These are phyloP conservation scores for Notothenia rossii DNA, from an alignment of 2,113 vertebrate genomes.

Conservation along the genomic window DNA sequence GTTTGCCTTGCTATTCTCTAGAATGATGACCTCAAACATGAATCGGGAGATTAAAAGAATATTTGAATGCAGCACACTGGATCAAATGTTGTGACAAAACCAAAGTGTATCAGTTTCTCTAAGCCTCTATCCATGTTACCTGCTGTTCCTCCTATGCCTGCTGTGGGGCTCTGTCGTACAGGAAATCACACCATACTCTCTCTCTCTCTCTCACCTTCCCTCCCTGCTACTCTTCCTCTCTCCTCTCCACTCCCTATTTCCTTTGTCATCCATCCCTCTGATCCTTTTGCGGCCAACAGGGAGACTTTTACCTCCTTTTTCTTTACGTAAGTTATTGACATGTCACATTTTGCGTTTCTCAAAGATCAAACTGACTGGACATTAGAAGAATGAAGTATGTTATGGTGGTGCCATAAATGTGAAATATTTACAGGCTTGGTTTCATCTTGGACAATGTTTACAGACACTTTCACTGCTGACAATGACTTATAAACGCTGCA, in stretches of 20 bases:
- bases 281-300: conserved; percentile 44
- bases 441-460: conserved; percentile 27
- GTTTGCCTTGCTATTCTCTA: conserved; percentile 5
- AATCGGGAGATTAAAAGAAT: conserved; percentile 1
- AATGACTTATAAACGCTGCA: conserved; percentile 6
- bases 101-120: conserved; percentile 11
- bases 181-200: conserved; percentile 72
- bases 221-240: conserved; percentile 28
- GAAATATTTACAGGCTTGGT: conserved; percentile 28
- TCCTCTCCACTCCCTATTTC: conserved; percentile 52
- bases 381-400: conserved; percentile 37
- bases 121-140: conserved; percentile 27
- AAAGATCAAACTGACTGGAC: conserved; percentile 50
- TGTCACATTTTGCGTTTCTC: conserved; percentile 46
- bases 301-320: conserved; percentile 42
- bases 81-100: conserved; percentile 30
- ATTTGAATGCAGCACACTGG: not conserved
- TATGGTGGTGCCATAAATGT: conserved; percentile 10
- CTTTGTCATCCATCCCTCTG: conserved; percentile 68
- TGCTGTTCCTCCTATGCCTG: conserved; percentile 84
- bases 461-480: not conserved
- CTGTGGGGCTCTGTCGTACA: conserved; percentile 86
- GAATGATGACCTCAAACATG: conserved; percentile 9
- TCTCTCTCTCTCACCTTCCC: conserved; percentile 37
- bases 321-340: conserved; percentile 54